phyloP scores from a whole-genome alignment of 2,113 vertebrate species.

The Noctilio leporinus region DNA sequence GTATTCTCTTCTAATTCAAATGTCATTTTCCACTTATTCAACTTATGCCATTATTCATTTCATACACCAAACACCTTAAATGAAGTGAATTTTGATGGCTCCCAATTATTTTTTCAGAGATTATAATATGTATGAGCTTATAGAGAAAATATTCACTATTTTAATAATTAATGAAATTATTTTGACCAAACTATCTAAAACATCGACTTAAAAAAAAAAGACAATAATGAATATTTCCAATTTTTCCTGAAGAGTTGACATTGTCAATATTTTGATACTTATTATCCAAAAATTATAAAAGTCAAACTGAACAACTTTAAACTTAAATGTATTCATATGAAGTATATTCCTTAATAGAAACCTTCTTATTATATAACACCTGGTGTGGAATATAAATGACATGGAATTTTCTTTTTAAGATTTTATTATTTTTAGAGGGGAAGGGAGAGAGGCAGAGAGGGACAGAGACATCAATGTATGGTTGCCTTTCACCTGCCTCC shows the following conservation, averaged over 20 bases:
- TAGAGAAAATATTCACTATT: neutral
- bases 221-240: neutral
- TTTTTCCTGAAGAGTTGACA: neutral
- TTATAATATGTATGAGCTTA: neutral
- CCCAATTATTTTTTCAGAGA: neutral
- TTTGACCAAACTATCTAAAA: neutral
- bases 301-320: neutral
- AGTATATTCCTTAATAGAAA: neutral
- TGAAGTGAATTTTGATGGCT: neutral
- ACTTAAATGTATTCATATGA: neutral
- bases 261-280: neutral
- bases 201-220: neutral
- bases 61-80: neutral
- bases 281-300: neutral
- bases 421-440: too few species aligned
- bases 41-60: neutral
- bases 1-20: neutral
- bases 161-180: neutral
- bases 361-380: neutral
- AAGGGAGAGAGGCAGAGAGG: too few species aligned
- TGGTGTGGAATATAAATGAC: neutral
- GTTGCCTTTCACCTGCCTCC: too few species aligned
- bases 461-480: too few species aligned
- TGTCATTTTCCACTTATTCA: neutral
- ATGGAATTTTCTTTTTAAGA: neutral